Percentiles rank a stretch among this genome's conserved stretches.
Conservation (phyloP, 2,113 vertebrate genomes). For the Scortum barcoo region DNA sequence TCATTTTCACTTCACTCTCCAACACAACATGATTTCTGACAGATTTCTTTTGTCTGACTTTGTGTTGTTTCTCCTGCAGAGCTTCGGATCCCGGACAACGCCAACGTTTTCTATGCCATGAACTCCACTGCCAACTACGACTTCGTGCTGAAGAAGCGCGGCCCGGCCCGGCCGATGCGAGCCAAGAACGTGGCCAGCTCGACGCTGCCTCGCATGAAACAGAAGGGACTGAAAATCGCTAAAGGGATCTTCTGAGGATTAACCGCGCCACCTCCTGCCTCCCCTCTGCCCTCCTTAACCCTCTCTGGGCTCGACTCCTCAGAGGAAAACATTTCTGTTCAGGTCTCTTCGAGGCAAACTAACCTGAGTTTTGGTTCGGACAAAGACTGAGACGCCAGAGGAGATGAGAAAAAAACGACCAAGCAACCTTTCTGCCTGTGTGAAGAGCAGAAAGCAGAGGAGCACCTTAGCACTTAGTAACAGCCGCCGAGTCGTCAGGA, state of each 20-base stretch:
- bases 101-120: slow-evolving; percentile 99
- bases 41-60: not conserved
- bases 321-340: slow-evolving; percentile 18
- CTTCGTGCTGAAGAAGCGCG: slow-evolving; percentile 95
- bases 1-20: not conserved
- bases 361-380: slow-evolving; percentile 31
- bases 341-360: not conserved
- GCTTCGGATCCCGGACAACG: slow-evolving; percentile 96
- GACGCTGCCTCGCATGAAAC: slow-evolving; percentile 96
- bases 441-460: slow-evolving; percentile 37
- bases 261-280: slow-evolving; percentile 20
- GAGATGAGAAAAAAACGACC: slow-evolving; percentile 14
- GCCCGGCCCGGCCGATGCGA: slow-evolving; percentile 87
- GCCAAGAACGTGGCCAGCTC: slow-evolving; percentile 94
- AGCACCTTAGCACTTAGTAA: slow-evolving; percentile 54
- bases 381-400: slow-evolving; percentile 16
- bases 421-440: slow-evolving; percentile 37
- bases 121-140: slow-evolving; percentile 98
- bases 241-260: slow-evolving; percentile 96
- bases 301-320: slow-evolving; percentile 20
- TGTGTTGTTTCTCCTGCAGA: slow-evolving; percentile 78
- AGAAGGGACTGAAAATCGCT: slow-evolving; percentile 97
- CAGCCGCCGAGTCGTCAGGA: slow-evolving; percentile 13
- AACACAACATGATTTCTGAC: not conserved
- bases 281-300: not conserved